Evolutionary conservation across 2,888 invertebrate species (phyloP).

Genomic region (Ganaspis brasiliensis): DNA sequence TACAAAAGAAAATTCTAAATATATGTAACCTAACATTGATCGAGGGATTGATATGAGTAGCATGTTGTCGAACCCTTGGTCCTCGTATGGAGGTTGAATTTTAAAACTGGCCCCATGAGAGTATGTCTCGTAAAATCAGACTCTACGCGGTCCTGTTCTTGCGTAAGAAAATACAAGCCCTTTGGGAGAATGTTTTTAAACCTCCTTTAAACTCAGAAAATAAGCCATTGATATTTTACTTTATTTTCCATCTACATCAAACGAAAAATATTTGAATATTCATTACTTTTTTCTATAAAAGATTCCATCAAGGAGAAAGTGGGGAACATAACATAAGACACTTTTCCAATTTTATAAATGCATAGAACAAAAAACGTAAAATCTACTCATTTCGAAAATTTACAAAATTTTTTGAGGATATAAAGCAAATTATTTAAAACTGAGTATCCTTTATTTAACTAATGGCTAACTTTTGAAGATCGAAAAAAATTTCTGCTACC

Average conservation of each 20-base stretch:
- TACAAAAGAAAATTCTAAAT: constrained; percentile 1
- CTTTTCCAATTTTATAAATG: no score
- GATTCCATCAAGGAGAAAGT: no score
- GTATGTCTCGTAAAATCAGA: constrained; percentile 77
- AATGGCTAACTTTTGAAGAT: no score
- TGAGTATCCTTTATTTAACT: no score
- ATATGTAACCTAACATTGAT: constrained; percentile 62
- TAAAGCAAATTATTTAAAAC: no score
- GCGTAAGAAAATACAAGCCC: constrained; percentile 76
- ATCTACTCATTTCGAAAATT: no score
- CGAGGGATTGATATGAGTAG: constrained; percentile 76
- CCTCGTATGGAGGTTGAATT: constrained; percentile 78
- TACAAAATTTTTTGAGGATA: no score
- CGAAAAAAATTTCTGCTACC: no score
- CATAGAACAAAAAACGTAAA: no score
- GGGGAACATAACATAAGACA: no score
- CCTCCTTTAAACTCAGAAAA: constrained; percentile 56
- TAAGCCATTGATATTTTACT: constrained; percentile 46
- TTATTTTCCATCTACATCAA: constrained; percentile 44
- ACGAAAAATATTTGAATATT: constrained; percentile 47
- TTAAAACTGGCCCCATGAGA: constrained; percentile 79
- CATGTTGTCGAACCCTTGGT: constrained; percentile 68
- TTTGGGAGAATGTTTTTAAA: constrained; percentile 67
- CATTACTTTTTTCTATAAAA: background rate
- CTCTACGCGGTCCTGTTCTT: constrained; percentile 75